Evolutionary conservation across 1,140 invertebrate species (phyloP).

Genomic region (Tigriopus japonicus): DNA sequence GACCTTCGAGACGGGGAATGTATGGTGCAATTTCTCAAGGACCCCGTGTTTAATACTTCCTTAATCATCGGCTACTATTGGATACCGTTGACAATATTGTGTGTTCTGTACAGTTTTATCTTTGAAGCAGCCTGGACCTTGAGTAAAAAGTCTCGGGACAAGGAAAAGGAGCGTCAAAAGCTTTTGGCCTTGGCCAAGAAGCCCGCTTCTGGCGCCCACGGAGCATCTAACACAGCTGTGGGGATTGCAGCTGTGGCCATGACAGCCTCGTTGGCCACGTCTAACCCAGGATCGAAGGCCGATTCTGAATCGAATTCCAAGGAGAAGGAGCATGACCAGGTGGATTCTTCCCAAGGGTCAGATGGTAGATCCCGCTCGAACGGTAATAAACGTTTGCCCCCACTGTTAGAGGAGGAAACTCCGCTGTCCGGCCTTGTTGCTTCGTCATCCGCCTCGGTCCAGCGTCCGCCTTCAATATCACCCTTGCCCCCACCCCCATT

Average conservation of each 20-base stretch:
- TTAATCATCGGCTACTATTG: constrained; percentile 96
- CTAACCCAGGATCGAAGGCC: not conserved
- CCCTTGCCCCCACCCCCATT: no score
- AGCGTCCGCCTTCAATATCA: no score
- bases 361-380: no score
- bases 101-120: constrained; percentile 88
- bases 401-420: no score
- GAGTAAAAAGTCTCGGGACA: constrained; percentile 90
- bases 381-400: no score
- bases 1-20: constrained; percentile 73
- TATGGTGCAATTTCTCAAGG: constrained; percentile 92
- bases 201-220: not conserved
- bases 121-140: constrained; percentile 48
- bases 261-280: not conserved
- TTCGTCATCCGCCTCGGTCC: no score
- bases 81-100: constrained; percentile 79
- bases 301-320: no score
- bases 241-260: constrained; percentile 60
- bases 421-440: no score
- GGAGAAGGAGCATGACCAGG: no score
- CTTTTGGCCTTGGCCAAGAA: constrained; percentile 51
- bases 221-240: constrained; percentile 13
- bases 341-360: no score
- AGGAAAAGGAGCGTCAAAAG: constrained; percentile 81
- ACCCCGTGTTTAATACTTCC: constrained; percentile 93